A percentile compares a stretch with the other conserved stretches of the same genome.
Conservation (phyloP, 2,888 invertebrate species). For the Scaeva pyrastri region DNA sequence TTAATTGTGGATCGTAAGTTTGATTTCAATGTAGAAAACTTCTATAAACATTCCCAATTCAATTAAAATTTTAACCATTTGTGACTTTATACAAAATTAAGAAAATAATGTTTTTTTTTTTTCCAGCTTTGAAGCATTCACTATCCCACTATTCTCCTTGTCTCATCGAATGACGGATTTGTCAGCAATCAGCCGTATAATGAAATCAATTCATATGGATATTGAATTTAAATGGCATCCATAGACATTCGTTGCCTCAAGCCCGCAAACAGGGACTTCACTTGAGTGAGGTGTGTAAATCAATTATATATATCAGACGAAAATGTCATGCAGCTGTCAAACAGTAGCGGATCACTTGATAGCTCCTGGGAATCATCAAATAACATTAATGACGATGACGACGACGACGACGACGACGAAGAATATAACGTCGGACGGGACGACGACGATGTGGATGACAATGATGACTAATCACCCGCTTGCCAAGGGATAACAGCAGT, state of each 20-base stretch:
- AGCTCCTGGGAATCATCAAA: slow-evolving; percentile 60
- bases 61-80: too few species aligned
- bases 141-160: neutral
- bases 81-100: too few species aligned
- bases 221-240: slow-evolving; percentile 66
- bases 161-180: slow-evolving; percentile 39
- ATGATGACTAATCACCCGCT: slow-evolving; percentile 60
- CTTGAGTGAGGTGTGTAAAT: slow-evolving; percentile 70
- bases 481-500: slow-evolving; percentile 37
- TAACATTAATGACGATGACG: slow-evolving; percentile 3
- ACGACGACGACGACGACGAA: slow-evolving; percentile 35
- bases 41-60: too few species aligned
- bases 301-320: slow-evolving; percentile 72
- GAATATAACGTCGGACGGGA: neutral
- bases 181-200: slow-evolving; percentile 57
- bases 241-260: slow-evolving; percentile 7
- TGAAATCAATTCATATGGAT: slow-evolving; percentile 69
- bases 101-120: too few species aligned
- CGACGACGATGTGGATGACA: slow-evolving; percentile 38
- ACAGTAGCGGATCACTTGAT: slow-evolving; percentile 74
- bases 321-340: slow-evolving; percentile 73
- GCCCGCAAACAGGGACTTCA: slow-evolving; percentile 18
- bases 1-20: too few species aligned
- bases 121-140: neutral
- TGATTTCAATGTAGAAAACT: too few species aligned